A percentile compares a stretch with the other conserved stretches of the same genome.
Evolutionary conservation across 1,140 invertebrate species (phyloP).

Genomic region (Heliconius eleuchia): DNA sequence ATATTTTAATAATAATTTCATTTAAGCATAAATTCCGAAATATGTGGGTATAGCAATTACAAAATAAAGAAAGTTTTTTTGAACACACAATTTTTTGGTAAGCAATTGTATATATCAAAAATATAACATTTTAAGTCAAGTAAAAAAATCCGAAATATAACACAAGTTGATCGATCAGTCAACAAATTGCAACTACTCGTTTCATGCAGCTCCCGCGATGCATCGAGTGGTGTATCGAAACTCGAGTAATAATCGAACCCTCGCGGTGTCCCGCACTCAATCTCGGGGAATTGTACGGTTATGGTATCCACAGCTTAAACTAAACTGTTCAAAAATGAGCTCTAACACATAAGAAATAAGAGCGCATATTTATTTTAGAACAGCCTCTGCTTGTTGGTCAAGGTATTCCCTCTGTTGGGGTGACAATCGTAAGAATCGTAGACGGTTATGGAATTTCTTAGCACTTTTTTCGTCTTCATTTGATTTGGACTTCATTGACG

Average conservation of each 20-base stretch:
- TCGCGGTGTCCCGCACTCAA: conserved; percentile 72
- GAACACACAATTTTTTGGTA: no score
- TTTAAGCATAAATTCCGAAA: no score
- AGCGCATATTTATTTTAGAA: neutral
- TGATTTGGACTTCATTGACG: conserved; percentile 51
- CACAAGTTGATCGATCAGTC: conserved; percentile 46
- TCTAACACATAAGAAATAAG: conserved; percentile 40
- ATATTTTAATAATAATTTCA: no score
- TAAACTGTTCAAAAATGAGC: conserved; percentile 44
- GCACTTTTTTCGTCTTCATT: conserved; percentile 71
- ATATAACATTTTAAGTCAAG: neutral
- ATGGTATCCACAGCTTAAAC: conserved; percentile 33
- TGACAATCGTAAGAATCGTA: conserved; percentile 73
- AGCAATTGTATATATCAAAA: no score
- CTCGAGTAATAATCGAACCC: conserved; percentile 76
- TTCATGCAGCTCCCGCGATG: conserved; percentile 64
- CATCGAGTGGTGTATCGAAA: conserved; percentile 74
- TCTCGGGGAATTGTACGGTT: conserved; percentile 68
- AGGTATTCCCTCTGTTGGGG: conserved; percentile 62
- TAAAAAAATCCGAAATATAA: neutral
- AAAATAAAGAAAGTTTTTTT: no score
- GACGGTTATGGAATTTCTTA: conserved; percentile 77
- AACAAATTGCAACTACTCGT: conserved; percentile 53
- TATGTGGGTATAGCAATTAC: no score
- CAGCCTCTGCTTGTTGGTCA: conserved; percentile 25